Percentiles rank a stretch among this genome's conserved stretches.
Conservation (phyloP, 2,113 vertebrate species). For the Gobius niger region DNA sequence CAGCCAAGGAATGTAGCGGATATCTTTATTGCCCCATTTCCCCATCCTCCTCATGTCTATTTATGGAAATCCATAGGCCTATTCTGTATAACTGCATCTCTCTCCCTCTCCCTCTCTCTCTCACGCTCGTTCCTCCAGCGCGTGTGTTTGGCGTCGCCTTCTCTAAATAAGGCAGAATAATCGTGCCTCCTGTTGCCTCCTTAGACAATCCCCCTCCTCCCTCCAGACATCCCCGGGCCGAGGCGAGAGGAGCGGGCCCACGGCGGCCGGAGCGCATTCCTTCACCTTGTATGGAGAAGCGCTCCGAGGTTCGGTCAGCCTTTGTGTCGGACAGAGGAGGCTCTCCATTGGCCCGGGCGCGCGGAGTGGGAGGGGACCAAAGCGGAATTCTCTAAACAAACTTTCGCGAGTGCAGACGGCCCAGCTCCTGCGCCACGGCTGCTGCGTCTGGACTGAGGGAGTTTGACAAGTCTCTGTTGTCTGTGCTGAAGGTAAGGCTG, state of each 20-base stretch:
- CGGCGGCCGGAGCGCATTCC: constrained; percentile 75
- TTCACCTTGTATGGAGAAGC: constrained; percentile 88
- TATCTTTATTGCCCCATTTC: neutral
- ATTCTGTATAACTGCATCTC: constrained; percentile 48
- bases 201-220: constrained; percentile 23
- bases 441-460: constrained; percentile 65
- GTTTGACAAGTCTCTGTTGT: constrained; percentile 41
- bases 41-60: constrained; percentile 55
- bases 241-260: constrained; percentile 15
- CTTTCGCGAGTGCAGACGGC: constrained; percentile 47
- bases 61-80: constrained; percentile 65
- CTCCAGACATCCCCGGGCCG: constrained; percentile 72
- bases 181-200: constrained; percentile 79
- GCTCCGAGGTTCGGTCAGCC: constrained; percentile 69
- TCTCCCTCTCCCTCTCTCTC: constrained; percentile 30
- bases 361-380: constrained; percentile 52
- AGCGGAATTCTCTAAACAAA: constrained; percentile 75
- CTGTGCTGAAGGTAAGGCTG: too few relatives aligned
- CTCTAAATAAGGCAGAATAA: constrained; percentile 83
- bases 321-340: constrained; percentile 46
- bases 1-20: too few relatives aligned
- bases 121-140: constrained; percentile 9
- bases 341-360: constrained; percentile 70
- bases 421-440: constrained; percentile 26
- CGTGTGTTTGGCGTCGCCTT: constrained; percentile 59